Conservation (phyloP, 1,140 invertebrate species). For the Nasonia longicornis region DNA sequence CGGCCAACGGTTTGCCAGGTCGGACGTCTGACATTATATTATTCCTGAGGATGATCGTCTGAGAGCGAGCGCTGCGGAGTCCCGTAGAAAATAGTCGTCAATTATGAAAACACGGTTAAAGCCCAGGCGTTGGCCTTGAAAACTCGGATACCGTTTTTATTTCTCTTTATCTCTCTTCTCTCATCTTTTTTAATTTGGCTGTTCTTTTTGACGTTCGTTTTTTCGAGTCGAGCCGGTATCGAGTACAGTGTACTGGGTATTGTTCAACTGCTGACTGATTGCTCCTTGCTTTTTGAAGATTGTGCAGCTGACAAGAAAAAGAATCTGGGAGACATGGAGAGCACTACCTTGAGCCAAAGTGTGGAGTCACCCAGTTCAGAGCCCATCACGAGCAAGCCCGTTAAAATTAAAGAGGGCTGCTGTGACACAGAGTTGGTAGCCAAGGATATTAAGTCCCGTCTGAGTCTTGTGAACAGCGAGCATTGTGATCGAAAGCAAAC, state of each 20-base stretch:
- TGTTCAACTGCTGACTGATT: neutral
- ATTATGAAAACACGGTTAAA: slow-evolving; percentile 66
- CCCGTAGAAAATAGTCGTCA: slow-evolving; percentile 45
- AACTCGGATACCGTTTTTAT: slow-evolving; percentile 9
- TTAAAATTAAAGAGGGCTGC: slow-evolving; percentile 53
- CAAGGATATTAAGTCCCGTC: slow-evolving; percentile 61
- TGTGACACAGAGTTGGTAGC: slow-evolving; percentile 53
- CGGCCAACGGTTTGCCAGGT: slow-evolving; percentile 46
- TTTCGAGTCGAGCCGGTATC: slow-evolving; percentile 14
- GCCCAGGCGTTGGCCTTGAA: slow-evolving; percentile 43
- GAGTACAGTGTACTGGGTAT: slow-evolving; percentile 6
- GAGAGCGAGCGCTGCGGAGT: neutral
- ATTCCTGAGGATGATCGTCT: slow-evolving; percentile 49
- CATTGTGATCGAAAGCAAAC: slow-evolving; percentile 55
- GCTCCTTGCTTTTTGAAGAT: neutral
- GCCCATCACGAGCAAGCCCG: slow-evolving; percentile 46
- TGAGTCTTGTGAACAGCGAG: slow-evolving; percentile 52
- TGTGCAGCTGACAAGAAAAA: neutral
- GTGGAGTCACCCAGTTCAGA: slow-evolving; percentile 50
- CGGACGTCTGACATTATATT: slow-evolving; percentile 51
- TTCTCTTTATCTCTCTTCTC: neutral
- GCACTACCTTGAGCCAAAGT: neutral
- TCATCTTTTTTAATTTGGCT: neutral
- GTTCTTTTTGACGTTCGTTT: slow-evolving; percentile 5
- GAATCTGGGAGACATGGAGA: slow-evolving; percentile 20